A percentile compares a stretch with the other conserved stretches of the same genome.
These are phyloP conservation scores for Nephila pilipes DNA, from an alignment of 1,140 invertebrate genomes.

Conservation along the genomic window DNA sequence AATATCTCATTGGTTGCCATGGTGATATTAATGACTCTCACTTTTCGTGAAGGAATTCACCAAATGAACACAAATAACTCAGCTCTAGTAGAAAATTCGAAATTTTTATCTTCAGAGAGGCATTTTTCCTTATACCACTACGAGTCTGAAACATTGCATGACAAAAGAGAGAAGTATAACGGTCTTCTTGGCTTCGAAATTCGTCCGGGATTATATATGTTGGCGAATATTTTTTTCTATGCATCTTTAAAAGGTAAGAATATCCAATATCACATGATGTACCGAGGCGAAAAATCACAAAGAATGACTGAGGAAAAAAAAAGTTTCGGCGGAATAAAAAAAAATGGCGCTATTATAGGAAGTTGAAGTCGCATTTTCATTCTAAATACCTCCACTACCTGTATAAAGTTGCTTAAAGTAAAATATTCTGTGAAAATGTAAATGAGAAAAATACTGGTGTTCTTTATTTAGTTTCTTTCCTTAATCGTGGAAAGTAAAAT, in stretches of 20 bases:
- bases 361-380: neutral
- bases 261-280: neutral
- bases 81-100: neutral
- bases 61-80: neutral
- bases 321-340: neutral
- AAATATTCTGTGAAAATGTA: too few species aligned
- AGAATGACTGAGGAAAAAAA: neutral
- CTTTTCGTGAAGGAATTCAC: neutral
- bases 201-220: neutral
- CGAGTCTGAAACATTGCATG: neutral
- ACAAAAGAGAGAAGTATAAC: neutral
- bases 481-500: too few species aligned
- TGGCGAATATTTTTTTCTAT: neutral
- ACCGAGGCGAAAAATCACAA: neutral
- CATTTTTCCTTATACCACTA: neutral
- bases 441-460: too few species aligned
- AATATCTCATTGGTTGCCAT: neutral
- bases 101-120: neutral
- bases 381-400: neutral
- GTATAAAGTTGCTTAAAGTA: too few species aligned
- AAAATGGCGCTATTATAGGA: neutral
- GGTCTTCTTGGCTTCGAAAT: neutral
- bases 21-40: neutral
- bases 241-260: constrained; percentile 17
- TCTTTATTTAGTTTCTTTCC: too few species aligned